Base-by-base conservation (phyloP, 1,140 invertebrate genomes). In the Zaprionus capensis region DNA sequence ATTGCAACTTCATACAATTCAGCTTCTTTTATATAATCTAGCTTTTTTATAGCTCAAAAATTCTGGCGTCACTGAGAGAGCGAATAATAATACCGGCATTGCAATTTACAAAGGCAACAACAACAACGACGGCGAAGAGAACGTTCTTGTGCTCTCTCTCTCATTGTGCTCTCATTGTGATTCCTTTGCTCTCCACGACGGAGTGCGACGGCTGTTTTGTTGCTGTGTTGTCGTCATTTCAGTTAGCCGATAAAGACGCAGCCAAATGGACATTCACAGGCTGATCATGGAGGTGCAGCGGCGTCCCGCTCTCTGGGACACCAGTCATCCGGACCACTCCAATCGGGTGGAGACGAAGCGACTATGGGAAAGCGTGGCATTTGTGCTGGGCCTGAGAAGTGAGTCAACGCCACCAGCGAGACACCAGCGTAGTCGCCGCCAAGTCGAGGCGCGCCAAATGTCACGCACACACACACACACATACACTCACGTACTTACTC, bases 241-340 rank as follows among this genome's bases (percentile, higher is more conserved):
- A 83, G 84, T 91, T 69, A 56, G 66, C 22, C 75, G 86, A 91
- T 81, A 91, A 82, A 92, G 76, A 73, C 69, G 75, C 77, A 80
- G 79, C 55, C 73, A 85, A 73, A 88, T 92, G 84, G 91, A 92
- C 82, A 82, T 86, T 63, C 76, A 85, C 76, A 82, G 80, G 57
- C 82, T 92, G 76, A 92, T 92, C 66, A 67, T 55, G 56, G 91
- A 92, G 72, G 78, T 92, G 38, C 71, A 58, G 59, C 78, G 74
- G 17, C 80, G 83, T 7, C 91, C 91, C 20, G 77, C 87, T 51
- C 72, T 92, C 31, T 92, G 91, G 91, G 82, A 92, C 67, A 24
- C 75, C 11, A 41, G 57, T 2, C 75, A 85, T 74, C 73, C 77
- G 66, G 86, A 92, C 51, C 75, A 88, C 63, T 74, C 80, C 9